Percentiles rank a stretch among this genome's conserved stretches.
phyloP scores from a whole-genome alignment of 1,140 invertebrate species.

The Lamellibrachia luymesi region DNA sequence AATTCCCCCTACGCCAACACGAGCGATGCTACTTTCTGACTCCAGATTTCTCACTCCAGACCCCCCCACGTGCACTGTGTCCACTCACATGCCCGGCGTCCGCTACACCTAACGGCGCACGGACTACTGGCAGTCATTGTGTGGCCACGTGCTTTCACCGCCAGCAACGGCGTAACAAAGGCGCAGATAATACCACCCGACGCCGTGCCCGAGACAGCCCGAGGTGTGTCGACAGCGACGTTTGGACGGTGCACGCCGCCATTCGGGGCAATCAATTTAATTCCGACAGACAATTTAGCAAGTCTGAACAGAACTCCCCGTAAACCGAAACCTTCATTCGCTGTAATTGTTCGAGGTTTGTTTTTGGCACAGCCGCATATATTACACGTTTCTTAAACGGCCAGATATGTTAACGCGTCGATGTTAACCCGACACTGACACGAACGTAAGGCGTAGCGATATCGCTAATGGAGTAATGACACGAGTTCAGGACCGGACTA shows the following conservation, averaged over 20 bases:
- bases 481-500: background rate
- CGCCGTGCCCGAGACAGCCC: too few relatives aligned
- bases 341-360: background rate
- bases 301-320: background rate
- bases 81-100: background rate
- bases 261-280: background rate
- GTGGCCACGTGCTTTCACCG: background rate
- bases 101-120: background rate
- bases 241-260: too few relatives aligned
- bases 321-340: background rate
- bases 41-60: background rate
- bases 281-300: background rate
- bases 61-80: background rate
- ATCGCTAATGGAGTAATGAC: background rate
- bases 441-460: background rate
- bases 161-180: background rate
- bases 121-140: background rate
- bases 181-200: background rate
- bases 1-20: background rate
- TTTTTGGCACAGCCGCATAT: background rate
- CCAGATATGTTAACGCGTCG: background rate
- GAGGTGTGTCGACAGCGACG: background rate
- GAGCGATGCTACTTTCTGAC: background rate
- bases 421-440: background rate
- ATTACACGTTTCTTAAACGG: background rate